phyloP scores from a whole-genome alignment of 2,888 invertebrate species.

The Hypomecis atomaria region DNA sequence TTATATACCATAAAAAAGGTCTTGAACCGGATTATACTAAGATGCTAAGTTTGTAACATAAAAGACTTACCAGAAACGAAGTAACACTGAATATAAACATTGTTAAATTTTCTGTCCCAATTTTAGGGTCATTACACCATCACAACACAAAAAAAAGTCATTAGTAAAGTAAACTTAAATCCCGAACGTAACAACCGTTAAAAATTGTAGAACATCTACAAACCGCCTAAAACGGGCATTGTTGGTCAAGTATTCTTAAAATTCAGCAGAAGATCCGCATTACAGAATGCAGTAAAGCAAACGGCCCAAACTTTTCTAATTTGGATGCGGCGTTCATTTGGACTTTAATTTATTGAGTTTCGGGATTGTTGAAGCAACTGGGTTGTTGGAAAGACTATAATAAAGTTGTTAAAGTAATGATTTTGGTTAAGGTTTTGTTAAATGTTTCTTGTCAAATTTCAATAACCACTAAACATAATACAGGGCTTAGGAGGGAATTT shows the following conservation, averaged over 20 bases:
- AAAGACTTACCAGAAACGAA: no score
- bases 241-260: constrained; percentile 23
- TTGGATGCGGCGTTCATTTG: constrained; percentile 34
- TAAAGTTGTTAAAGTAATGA: constrained; percentile 15
- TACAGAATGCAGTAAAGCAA: constrained; percentile 38
- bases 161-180: no score
- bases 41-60: no score
- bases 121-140: no score
- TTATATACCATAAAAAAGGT: no score
- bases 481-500: no score
- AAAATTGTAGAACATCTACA: neutral
- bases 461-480: neutral
- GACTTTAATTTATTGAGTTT: constrained; percentile 29
- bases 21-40: no score
- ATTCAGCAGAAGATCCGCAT: constrained; percentile 31
- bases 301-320: constrained; percentile 40
- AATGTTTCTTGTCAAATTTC: constrained; percentile 1
- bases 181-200: no score
- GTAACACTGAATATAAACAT: no score
- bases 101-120: no score
- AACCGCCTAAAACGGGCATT: neutral
- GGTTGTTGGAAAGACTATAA: constrained; percentile 12
- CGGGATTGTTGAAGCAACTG: constrained; percentile 15
- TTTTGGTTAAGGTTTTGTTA: constrained; percentile 4
- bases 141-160: no score